These are phyloP conservation scores for Silurus aristotelis DNA, from an alignment of 2,797 vertebrate species.

Conservation along the genomic window DNA sequence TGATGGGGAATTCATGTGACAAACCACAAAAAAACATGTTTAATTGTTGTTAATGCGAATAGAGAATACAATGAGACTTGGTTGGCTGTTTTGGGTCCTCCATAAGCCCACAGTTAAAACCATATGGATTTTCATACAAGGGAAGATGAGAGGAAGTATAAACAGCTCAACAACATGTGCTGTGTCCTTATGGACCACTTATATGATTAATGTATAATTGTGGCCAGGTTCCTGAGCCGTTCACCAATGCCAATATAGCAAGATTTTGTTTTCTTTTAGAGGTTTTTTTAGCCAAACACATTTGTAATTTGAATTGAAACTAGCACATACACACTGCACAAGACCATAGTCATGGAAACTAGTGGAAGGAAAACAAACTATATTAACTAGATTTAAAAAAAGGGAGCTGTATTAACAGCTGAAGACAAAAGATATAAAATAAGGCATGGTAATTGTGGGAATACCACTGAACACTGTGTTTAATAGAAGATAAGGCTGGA, in stretches of 20 bases:
- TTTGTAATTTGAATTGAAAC: conserved; percentile 14
- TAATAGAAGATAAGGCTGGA: conserved; percentile 59
- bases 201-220: conserved; percentile 1
- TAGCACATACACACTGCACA: background rate
- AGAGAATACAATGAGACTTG: conserved; percentile 17
- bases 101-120: background rate
- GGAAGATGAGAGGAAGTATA: background rate
- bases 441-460: conserved; percentile 36
- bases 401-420: conserved; percentile 31
- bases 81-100: background rate
- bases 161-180: background rate
- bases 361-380: conserved; percentile 36
- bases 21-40: conserved; percentile 58
- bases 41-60: conserved; percentile 55
- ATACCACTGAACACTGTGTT: conserved; percentile 49
- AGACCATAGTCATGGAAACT: conserved; percentile 28
- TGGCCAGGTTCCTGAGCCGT: conserved; percentile 3
- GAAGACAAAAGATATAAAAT: conserved; percentile 48
- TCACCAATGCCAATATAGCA: background rate
- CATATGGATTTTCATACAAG: conserved; percentile 7
- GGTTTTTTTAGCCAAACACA: background rate
- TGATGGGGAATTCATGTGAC: conserved; percentile 64
- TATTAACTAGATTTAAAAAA: conserved; percentile 33
- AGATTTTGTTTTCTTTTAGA: background rate
- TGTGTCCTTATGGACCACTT: background rate